A percentile compares a stretch with the other conserved stretches of the same genome.
phyloP scores from a whole-genome alignment of 2,888 invertebrate species.

The Tenodera sinensis region DNA sequence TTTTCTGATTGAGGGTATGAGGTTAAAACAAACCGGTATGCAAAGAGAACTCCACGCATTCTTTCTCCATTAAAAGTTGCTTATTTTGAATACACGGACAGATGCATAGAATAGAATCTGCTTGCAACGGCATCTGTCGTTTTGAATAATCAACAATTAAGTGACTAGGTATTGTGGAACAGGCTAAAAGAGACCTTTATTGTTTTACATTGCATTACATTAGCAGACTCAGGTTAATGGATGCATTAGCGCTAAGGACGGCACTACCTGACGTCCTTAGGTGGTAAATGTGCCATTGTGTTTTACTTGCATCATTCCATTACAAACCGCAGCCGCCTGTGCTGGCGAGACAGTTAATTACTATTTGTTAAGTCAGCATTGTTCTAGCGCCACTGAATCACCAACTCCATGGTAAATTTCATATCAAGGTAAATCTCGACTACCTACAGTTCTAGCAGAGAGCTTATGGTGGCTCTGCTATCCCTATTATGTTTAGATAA shows the following conservation, averaged over 20 bases:
- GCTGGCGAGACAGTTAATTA: too few relatives aligned
- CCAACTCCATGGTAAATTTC: not conserved
- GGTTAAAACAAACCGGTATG: too few relatives aligned
- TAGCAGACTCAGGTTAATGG: not conserved
- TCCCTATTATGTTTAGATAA: too few relatives aligned
- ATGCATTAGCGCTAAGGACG: not conserved
- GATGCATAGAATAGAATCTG: too few relatives aligned
- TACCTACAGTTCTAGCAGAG: too few relatives aligned
- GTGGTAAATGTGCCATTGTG: not conserved
- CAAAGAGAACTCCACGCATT: too few relatives aligned
- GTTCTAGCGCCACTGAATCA: not conserved
- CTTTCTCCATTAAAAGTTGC: too few relatives aligned
- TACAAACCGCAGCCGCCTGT: not conserved
- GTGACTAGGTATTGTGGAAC: not conserved
- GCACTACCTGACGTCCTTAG: not conserved
- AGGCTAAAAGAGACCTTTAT: not conserved
- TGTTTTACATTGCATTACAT: not conserved
- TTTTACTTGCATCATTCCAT: not conserved
- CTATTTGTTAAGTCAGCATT: too few relatives aligned
- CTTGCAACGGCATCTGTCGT: not conserved
- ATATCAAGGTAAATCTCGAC: too few relatives aligned
- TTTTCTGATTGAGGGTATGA: too few relatives aligned
- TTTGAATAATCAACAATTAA: not conserved
- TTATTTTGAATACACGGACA: too few relatives aligned
- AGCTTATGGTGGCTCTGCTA: too few relatives aligned